Evolutionary conservation across 2,113 vertebrate species (phyloP).

Genomic region (Calidris pugnax): DNA sequence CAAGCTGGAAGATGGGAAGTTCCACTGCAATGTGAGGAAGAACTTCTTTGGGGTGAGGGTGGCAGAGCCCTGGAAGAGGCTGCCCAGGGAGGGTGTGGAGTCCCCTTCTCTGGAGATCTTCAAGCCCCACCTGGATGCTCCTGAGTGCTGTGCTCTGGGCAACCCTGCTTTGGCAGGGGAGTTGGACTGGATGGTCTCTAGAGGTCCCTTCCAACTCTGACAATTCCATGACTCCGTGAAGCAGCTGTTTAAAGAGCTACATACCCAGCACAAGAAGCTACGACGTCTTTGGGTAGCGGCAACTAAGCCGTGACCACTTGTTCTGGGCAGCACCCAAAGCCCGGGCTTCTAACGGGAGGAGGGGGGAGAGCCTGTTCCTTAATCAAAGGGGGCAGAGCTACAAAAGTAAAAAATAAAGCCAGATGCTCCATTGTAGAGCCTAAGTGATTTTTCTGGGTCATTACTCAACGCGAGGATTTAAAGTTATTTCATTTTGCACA

Average conservation of each 20-base stretch:
- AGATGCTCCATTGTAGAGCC: slow-evolving; percentile 32
- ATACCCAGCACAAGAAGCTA: not conserved
- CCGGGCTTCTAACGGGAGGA: not conserved
- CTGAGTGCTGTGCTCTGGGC: no score
- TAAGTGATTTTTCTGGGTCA: slow-evolving; percentile 67
- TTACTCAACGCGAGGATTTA: slow-evolving; percentile 4
- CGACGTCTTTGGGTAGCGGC: not conserved
- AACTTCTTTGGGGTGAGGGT: no score
- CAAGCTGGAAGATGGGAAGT: no score
- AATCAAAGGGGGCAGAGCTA: slow-evolving; percentile 9
- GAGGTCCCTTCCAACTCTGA: no score
- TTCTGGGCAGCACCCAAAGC: not conserved
- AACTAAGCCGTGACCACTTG: not conserved
- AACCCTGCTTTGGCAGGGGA: no score
- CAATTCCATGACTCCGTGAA: not conserved
- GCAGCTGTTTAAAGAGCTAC: not conserved
- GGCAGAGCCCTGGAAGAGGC: no score
- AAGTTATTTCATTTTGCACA: slow-evolving; percentile 63
- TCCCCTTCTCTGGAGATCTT: no score
- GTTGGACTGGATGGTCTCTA: no score
- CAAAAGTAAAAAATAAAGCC: slow-evolving; percentile 37
- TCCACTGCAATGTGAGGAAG: no score
- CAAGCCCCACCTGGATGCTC: no score
- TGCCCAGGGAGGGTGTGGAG: no score
- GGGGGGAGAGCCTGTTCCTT: not conserved